Base-by-base conservation (phyloP, 2,113 vertebrate species). In the Sterrhoptilus dennistouni region DNA sequence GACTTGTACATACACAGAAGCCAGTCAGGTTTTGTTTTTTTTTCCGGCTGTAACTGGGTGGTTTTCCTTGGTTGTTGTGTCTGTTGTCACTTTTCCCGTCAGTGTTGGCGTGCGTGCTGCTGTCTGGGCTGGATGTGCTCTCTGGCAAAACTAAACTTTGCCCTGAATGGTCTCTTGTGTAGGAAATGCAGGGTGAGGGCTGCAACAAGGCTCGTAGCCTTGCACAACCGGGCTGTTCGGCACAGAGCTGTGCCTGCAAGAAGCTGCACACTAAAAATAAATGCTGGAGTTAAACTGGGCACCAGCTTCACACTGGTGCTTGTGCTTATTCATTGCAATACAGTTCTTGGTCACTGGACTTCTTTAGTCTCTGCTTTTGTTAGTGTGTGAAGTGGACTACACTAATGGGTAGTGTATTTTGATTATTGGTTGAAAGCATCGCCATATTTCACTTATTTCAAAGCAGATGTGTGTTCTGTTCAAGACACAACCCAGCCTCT, bases 21-120 rank as follows among this genome's bases (percentile, higher is more conserved):
- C 24, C 33, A 9, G 53, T 6, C 47, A 19, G n/a, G 45, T 47
- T 47, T 47, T 38, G 31, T 52, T 42, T n/a, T 52, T 76, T 29
- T 38, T 25, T 3, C 56, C 68, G 21, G 1, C 56, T 12, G 21
- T 40, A 20, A 22, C 38, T 7, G 33, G 5, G 27, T 79, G 35
- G 5, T 35, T 91, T 93, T 52, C 40, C 44, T 8, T 60, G 21
- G 29, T 31, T 13, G 1, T 40, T 19, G 52, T 27, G n/a, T 8
- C 13, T 56, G 15, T 18, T 38, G 33, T 24, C 45, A 3, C 15
- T 66, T 83, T 40, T 57, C 70, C 88, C 14, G 4, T 36, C 38
- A 20, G 6, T 13, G 3, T 0, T 54, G 92, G 44, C 8, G 0
- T 4, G 27, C 0, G 5, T 0, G 25, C 35, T 20, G 74, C 74